These are phyloP conservation scores for Gastrophryne carolinensis DNA, from an alignment of 2,797 vertebrate genomes.

Conservation along the genomic window DNA sequence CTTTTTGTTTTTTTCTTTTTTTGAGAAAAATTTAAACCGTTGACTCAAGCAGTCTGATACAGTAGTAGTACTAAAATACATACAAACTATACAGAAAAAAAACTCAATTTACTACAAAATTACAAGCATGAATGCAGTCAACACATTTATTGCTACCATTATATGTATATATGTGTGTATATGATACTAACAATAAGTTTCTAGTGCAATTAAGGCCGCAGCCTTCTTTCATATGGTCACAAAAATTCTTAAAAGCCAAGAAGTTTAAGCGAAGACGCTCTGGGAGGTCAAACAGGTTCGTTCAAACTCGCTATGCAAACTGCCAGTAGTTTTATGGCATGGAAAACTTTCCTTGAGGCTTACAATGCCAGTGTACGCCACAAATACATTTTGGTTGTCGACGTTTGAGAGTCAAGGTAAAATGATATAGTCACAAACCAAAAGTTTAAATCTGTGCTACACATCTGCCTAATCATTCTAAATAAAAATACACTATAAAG, in stretches of 20 bases:
- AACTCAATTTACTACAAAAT: background rate
- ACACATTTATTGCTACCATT: background rate
- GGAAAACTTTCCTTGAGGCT: background rate
- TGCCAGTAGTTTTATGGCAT: constrained; percentile 2
- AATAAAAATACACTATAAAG: constrained; percentile 5
- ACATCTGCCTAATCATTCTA: constrained; percentile 7
- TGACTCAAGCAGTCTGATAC: background rate
- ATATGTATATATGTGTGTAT: background rate
- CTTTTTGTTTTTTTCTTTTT: background rate
- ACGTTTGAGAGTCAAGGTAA: background rate
- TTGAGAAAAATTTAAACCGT: background rate
- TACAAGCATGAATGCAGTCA: background rate
- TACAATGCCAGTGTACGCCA: background rate
- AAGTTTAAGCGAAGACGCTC: background rate
- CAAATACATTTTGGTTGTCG: background rate
- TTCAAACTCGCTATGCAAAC: background rate
- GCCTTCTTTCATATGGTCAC: background rate
- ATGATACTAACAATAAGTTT: background rate
- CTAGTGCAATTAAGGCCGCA: background rate
- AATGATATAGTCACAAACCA: background rate
- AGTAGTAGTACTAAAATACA: background rate
- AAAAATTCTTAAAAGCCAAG: background rate
- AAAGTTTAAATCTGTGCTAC: constrained; percentile 32
- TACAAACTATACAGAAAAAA: background rate
- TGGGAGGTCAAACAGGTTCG: background rate